Conservation (phyloP, 2,888 invertebrate genomes). For the Platycheirus rosarum region DNA sequence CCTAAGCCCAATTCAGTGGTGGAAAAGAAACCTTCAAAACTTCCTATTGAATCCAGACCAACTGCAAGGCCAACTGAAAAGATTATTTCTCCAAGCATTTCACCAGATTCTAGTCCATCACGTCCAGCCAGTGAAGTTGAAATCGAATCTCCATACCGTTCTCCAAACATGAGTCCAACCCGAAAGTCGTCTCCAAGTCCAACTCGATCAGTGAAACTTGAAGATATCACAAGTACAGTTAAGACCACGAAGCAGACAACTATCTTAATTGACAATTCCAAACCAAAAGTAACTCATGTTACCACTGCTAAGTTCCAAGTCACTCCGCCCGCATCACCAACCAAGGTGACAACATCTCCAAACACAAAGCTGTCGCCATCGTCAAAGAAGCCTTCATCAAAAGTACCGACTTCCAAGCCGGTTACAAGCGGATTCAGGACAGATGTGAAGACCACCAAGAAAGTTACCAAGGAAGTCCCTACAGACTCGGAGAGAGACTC, state of each 20-base stretch:
- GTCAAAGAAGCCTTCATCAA: constrained; percentile 51
- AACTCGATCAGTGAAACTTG: constrained; percentile 56
- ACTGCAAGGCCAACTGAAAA: constrained; percentile 42
- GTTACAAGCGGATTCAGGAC: constrained; percentile 11
- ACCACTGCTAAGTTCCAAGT: constrained; percentile 75
- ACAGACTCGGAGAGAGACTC: constrained; percentile 62
- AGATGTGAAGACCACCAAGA: constrained; percentile 43
- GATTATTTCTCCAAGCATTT: constrained; percentile 78
- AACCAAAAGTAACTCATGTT: constrained; percentile 67
- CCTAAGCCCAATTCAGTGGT: constrained; percentile 52
- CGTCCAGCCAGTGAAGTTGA: constrained; percentile 55
- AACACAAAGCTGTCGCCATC: constrained; percentile 25
- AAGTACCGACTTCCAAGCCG: constrained; percentile 55
- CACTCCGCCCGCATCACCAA: constrained; percentile 69
- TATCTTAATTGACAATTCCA: constrained; percentile 30
- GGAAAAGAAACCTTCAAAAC: constrained; percentile 73
- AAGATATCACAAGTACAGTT: constrained; percentile 58
- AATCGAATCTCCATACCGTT: constrained; percentile 40
- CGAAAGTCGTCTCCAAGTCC: constrained; percentile 60
- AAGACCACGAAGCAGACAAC: constrained; percentile 40
- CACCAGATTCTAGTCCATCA: constrained; percentile 78
- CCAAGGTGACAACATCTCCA: constrained; percentile 67
- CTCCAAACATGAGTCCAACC: constrained; percentile 73
- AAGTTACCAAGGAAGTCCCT: constrained; percentile 45
- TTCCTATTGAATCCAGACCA: constrained; percentile 25